These are phyloP conservation scores for Drosophila mimetica DNA, from an alignment of 2,888 invertebrate genomes.

Conservation along the genomic window DNA sequence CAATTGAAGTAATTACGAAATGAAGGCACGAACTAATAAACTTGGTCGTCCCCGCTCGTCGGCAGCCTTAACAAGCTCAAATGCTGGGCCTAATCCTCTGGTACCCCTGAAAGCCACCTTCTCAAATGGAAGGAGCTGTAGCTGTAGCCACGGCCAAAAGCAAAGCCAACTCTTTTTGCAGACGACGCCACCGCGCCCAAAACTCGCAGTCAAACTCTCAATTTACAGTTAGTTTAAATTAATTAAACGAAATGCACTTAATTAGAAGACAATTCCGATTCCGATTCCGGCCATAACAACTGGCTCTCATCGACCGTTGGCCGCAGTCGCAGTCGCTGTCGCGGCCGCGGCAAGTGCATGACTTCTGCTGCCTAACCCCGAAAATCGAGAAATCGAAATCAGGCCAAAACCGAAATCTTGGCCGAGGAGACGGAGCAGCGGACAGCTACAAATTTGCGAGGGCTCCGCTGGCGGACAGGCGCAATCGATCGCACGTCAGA, in stretches of 20 bases:
- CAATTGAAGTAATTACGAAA: slow-evolving; percentile 84
- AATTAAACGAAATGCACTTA: slow-evolving; percentile 83
- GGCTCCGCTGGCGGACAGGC: slow-evolving; percentile 65
- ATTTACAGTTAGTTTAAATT: slow-evolving; percentile 84
- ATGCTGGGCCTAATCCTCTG: slow-evolving; percentile 11
- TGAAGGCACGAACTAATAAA: slow-evolving; percentile 84
- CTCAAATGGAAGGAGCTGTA: background rate
- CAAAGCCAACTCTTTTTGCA: slow-evolving; percentile 11
- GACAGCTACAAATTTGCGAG: slow-evolving; percentile 71
- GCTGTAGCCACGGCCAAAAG: background rate
- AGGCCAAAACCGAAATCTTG: slow-evolving; percentile 47
- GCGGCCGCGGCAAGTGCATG: slow-evolving; percentile 71
- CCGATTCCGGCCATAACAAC: slow-evolving; percentile 46
- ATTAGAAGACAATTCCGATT: slow-evolving; percentile 77
- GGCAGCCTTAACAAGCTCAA: slow-evolving; percentile 72
- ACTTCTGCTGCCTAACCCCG: slow-evolving; percentile 74
- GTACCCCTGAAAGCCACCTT: background rate
- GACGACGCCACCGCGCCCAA: slow-evolving; percentile 72
- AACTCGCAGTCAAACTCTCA: slow-evolving; percentile 50
- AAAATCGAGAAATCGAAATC: slow-evolving; percentile 62
- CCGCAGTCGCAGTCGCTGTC: too few species aligned
- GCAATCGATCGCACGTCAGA: slow-evolving; percentile 78
- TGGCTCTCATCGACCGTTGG: slow-evolving; percentile 28
- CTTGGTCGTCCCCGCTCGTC: slow-evolving; percentile 75
- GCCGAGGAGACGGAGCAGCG: background rate